A percentile compares a stretch with the other conserved stretches of the same genome.
These are phyloP conservation scores for Ceramica pisi DNA, from an alignment of 2,888 invertebrate genomes.

Conservation along the genomic window DNA sequence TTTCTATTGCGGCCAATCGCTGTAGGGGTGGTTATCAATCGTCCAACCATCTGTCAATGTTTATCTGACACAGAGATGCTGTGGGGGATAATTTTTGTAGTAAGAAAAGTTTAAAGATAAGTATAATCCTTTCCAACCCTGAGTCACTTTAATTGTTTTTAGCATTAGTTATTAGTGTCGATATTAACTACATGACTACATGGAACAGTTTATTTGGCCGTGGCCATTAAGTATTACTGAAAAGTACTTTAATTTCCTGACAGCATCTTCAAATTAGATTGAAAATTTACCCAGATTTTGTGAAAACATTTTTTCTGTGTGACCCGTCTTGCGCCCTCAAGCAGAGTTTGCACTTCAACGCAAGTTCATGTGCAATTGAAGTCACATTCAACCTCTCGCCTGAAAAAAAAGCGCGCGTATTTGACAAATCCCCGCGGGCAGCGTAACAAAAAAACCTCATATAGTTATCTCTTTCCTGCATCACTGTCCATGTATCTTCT, in stretches of 20 bases:
- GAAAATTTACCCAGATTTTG: conserved; percentile 65
- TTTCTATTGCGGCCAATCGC: conserved; percentile 71
- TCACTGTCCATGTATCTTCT: conserved; percentile 46
- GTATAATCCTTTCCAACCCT: too few species aligned
- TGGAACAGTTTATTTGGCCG: not conserved
- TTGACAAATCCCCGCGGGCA: conserved; percentile 80
- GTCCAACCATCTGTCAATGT: conserved; percentile 70
- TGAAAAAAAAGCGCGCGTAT: conserved; percentile 75
- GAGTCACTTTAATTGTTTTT: too few species aligned
- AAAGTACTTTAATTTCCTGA: conserved; percentile 32
- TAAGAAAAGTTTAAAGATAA: too few species aligned
- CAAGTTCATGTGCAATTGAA: conserved; percentile 77
- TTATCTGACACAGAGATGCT: conserved; percentile 16
- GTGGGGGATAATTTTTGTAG: not conserved
- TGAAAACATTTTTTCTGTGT: conserved; percentile 62
- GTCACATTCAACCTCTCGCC: conserved; percentile 68
- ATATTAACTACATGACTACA: too few species aligned
- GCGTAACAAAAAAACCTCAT: conserved; percentile 50
- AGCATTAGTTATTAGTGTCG: too few species aligned
- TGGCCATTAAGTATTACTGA: not conserved
- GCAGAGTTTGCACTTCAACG: conserved; percentile 71
- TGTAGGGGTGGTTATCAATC: conserved; percentile 67
- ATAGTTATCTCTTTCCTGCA: conserved; percentile 68
- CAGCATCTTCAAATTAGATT: conserved; percentile 46
- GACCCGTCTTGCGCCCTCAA: conserved; percentile 68